Conservation (phyloP, 2,113 vertebrate species). For the Rhea pennata region DNA sequence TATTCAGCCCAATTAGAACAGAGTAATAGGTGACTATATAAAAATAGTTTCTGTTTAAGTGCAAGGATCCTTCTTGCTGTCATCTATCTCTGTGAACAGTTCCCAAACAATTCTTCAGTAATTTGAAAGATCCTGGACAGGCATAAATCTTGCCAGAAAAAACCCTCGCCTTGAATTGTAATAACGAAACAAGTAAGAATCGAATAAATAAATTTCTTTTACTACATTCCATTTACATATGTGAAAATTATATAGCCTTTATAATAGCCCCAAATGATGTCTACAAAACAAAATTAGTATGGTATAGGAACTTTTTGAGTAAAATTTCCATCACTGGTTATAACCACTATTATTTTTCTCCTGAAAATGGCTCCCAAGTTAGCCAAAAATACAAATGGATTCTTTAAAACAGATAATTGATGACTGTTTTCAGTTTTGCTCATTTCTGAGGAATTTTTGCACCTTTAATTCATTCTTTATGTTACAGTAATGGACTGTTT, state of each 20-base stretch:
- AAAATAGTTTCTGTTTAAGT: not conserved
- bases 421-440: not conserved
- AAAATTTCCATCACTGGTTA: not conserved
- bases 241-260: not conserved
- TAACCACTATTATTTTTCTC: not conserved
- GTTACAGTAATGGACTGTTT: not conserved
- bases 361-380: not conserved
- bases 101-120: no score
- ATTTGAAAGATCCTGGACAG: not conserved
- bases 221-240: not conserved
- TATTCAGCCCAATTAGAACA: not conserved
- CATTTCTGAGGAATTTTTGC: not conserved
- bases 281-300: not conserved
- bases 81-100: not conserved
- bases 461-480: conserved; percentile 15
- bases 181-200: not conserved
- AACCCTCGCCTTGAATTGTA: not conserved
- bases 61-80: not conserved
- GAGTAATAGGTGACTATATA: not conserved
- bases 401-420: not conserved
- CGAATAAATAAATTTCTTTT: not conserved
- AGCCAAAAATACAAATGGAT: not conserved
- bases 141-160: not conserved
- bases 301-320: not conserved
- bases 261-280: not conserved